phyloP scores from a whole-genome alignment of 2,888 invertebrate species.

The Iphiclides podalirius region DNA sequence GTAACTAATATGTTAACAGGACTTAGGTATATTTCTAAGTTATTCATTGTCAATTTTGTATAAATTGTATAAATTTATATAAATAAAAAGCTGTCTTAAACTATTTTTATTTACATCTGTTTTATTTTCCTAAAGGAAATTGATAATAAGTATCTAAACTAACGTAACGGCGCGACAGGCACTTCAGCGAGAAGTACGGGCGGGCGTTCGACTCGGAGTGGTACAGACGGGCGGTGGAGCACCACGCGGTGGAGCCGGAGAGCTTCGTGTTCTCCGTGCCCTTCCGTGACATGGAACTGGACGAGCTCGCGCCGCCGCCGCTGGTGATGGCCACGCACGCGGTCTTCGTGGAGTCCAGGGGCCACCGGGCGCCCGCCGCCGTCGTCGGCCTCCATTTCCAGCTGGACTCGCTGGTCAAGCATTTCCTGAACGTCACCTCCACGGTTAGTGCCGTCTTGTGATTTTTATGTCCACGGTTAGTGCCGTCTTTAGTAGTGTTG shows the following conservation, averaged over 20 bases:
- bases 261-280: conserved; percentile 95
- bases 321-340: conserved; percentile 95
- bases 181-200: conserved; percentile 89
- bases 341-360: conserved; percentile 90
- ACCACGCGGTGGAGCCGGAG: conserved; percentile 90
- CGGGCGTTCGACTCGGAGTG: conserved; percentile 93
- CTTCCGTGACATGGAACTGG: conserved; percentile 82
- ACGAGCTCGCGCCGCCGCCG: conserved; percentile 77
- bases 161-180: no score
- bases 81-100: no score
- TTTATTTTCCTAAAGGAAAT: no score
- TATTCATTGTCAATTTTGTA: no score
- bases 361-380: conserved; percentile 92
- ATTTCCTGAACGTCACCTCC: conserved; percentile 93
- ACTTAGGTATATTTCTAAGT: no score
- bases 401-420: conserved; percentile 88
- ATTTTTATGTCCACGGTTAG: neutral
- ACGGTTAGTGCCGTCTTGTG: conserved; percentile 82
- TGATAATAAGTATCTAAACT: no score
- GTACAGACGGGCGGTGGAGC: conserved; percentile 95
- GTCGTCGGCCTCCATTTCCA: conserved; percentile 96
- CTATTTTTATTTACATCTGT: no score
- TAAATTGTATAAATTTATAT: no score
- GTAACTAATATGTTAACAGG: no score
- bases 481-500: no score